Evolutionary conservation across 1,140 invertebrate species (phyloP), one percentile per base, ranked within the genome.

Genomic region (Trichonephila clavipes): DNA sequence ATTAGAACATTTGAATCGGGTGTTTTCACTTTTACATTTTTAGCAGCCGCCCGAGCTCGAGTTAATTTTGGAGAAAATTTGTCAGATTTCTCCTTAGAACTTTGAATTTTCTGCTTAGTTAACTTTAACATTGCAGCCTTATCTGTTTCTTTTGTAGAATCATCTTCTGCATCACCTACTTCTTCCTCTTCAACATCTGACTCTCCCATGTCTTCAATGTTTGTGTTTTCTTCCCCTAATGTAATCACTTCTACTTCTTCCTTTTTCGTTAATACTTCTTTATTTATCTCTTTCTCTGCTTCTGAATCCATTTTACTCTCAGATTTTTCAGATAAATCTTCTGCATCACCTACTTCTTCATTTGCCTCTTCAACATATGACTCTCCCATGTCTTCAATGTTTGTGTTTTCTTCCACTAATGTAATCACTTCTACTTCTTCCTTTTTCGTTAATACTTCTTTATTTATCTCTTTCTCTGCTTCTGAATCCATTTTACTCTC

Each of bases 191-290:
- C 59, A 92, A 4, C 61, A 82, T 51, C 34, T 40, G 34, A 28
- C 0, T 16, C 4, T 6, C 62, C 81, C 44, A 34, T 59, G 6
- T 93, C 91, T 77, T 93, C 0, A 59, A 14, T 21, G 21, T 86
- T 81, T n/a, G 69, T 82, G 61, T 96, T 95, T 88, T 95, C 91
- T 40, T 40, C 34, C 34, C 0, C 34, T 40, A 40, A 40, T 40
- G 34, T 40, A 77, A 95, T 4, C 4, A 40, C 34, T 40, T 40
- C 95, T 24, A 77, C 77, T 7, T 95, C 94, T 85, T 94, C 94
- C 51, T 95, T 94, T 51, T 95, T 95, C n/a, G 95, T 95, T 64
- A 94, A 90, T 16, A 58, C 34, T 28, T 95, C 90, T 87, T 95
- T 90, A 24, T 72, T 28, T 58, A n/a, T 82, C 94, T 40, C 21